Evolutionary conservation across 2,888 invertebrate genomes (phyloP).

Genomic region (Idaea straminata): DNA sequence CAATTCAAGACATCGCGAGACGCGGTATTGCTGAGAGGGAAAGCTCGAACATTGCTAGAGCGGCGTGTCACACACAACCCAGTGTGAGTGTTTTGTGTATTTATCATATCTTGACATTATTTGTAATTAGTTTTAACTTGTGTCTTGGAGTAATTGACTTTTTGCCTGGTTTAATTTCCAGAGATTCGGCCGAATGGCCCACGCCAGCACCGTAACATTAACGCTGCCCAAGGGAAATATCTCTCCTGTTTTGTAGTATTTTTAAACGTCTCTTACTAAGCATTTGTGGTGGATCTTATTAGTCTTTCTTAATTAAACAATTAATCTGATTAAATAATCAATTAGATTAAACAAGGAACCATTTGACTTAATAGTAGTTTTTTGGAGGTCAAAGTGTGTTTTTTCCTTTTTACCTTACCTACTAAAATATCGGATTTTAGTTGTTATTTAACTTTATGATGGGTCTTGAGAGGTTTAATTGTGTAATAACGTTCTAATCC

Average conservation of each 20-base stretch:
- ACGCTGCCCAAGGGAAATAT: constrained; percentile 74
- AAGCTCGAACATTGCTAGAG: too few species aligned
- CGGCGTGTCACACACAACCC: too few species aligned
- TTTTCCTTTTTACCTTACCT: neutral
- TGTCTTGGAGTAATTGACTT: constrained; percentile 75
- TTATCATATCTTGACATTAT: constrained; percentile 56
- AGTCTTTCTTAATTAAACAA: constrained; percentile 33
- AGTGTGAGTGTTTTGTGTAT: too few species aligned
- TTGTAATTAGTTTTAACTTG: constrained; percentile 65
- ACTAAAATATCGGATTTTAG: neutral
- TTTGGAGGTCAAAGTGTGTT: neutral
- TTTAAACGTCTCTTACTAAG: constrained; percentile 44
- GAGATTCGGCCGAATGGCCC: constrained; percentile 76
- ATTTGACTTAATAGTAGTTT: neutral
- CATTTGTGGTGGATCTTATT: constrained; percentile 31
- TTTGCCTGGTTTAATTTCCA: constrained; percentile 74
- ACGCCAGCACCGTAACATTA: constrained; percentile 73
- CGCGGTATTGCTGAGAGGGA: too few species aligned
- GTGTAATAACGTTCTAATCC: constrained; percentile 66
- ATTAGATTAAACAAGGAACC: constrained; percentile 1
- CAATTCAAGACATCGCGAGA: too few species aligned
- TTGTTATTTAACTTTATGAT: constrained; percentile 27
- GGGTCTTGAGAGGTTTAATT: constrained; percentile 61
- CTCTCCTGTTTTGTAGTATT: constrained; percentile 68
- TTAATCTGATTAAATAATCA: constrained; percentile 24